Percentiles rank a stretch among this genome's conserved stretches.
Conservation (phyloP, 1,140 invertebrate species). For the Lordiphosa clarofinis region DNA sequence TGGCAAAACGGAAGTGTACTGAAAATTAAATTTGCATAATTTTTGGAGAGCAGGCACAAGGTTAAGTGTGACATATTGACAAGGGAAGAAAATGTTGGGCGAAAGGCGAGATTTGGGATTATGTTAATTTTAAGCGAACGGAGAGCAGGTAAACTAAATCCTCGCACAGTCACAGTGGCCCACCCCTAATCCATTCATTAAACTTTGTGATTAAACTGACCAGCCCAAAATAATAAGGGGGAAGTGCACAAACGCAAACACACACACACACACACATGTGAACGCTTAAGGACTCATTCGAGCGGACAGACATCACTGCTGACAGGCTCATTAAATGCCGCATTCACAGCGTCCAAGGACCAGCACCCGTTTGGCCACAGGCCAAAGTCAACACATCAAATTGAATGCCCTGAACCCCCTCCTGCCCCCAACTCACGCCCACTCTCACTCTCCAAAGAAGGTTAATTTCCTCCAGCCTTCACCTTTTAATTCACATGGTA, state of each 20-base stretch:
- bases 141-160: slow-evolving; percentile 25
- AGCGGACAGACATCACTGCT: slow-evolving; percentile 42
- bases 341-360: slow-evolving; percentile 44
- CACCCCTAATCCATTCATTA: slow-evolving; percentile 69
- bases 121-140: slow-evolving; percentile 29
- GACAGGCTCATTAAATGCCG: slow-evolving; percentile 68
- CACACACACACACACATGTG: slow-evolving; percentile 6
- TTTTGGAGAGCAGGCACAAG: slow-evolving; percentile 14
- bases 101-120: neutral
- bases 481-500: slow-evolving; percentile 29
- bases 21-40: slow-evolving; percentile 61
- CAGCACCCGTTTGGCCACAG: slow-evolving; percentile 34
- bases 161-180: slow-evolving; percentile 6
- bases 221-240: slow-evolving; percentile 29
- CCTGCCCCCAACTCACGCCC: slow-evolving; percentile 2
- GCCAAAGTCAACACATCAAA: slow-evolving; percentile 63
- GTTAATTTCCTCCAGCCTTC: slow-evolving; percentile 50
- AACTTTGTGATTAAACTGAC: slow-evolving; percentile 72
- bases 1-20: slow-evolving; percentile 40
- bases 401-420: slow-evolving; percentile 20
- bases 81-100: slow-evolving; percentile 1
- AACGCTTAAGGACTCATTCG: slow-evolving; percentile 8
- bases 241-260: slow-evolving; percentile 1
- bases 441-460: slow-evolving; percentile 1
- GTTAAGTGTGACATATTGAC: slow-evolving; percentile 13